Conservation (phyloP, 2,113 vertebrate species). For the Peromyscus leucopus region DNA sequence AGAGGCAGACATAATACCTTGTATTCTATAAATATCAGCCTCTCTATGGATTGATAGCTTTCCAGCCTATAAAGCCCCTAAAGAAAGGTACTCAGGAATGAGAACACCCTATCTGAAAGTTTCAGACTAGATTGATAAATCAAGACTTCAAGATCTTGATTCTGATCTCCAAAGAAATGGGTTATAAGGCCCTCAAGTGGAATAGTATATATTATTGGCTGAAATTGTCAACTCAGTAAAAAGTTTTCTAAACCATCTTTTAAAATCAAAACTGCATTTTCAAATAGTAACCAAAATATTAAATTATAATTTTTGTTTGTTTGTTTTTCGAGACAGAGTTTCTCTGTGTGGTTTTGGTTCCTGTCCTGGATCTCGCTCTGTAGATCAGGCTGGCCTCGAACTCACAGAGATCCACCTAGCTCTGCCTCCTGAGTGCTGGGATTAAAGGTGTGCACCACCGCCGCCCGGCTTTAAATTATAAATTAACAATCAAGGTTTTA, state of each 20-base stretch:
- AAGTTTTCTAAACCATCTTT: conserved; percentile 3
- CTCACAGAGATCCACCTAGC: no score
- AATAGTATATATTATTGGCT: background rate
- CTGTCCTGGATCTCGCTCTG: no score
- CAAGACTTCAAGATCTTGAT: background rate
- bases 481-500: conserved; percentile 26
- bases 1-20: background rate
- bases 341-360: no score
- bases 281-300: background rate
- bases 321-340: no score
- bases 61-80: background rate
- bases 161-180: background rate
- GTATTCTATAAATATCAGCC: background rate
- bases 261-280: background rate
- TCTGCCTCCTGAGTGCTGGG: no score
- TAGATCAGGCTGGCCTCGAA: no score
- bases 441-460: no score
- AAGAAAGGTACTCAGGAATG: background rate
- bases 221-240: background rate
- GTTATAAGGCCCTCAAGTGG: background rate
- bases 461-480: background rate
- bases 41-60: background rate
- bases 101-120: background rate
- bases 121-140: background rate
- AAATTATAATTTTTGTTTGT: background rate